A percentile compares a stretch with the other conserved stretches of the same genome.
Evolutionary conservation across 2,113 vertebrate species (phyloP).

Genomic region (Dinomys branickii): DNA sequence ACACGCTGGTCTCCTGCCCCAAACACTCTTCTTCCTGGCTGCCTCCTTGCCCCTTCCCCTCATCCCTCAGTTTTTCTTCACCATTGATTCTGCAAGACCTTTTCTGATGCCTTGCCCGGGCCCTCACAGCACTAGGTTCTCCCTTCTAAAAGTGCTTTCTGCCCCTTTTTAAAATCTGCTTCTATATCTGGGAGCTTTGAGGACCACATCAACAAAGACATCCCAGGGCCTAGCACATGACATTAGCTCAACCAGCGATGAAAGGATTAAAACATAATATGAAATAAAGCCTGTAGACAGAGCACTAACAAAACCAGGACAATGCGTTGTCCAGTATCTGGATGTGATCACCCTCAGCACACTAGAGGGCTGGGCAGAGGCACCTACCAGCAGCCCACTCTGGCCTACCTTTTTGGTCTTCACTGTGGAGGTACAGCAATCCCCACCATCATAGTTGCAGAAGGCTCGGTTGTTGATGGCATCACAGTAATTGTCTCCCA

Average conservation of each 20-base stretch:
- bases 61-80: neutral
- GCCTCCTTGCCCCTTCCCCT: neutral
- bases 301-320: neutral
- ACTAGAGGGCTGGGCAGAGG: neutral
- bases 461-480: slow-evolving; percentile 98
- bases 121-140: neutral
- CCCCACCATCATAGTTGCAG: slow-evolving; percentile 98
- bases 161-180: neutral
- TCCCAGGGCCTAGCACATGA: neutral
- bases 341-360: neutral
- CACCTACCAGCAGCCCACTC: fast-evolving
- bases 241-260: neutral
- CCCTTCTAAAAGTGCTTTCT: neutral
- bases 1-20: neutral
- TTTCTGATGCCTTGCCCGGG: neutral
- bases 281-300: neutral
- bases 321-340: fast-evolving
- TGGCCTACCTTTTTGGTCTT: slow-evolving; percentile 97
- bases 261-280: neutral
- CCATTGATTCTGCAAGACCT: neutral
- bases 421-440: slow-evolving; percentile 97
- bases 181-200: neutral
- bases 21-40: neutral
- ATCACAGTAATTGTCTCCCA: slow-evolving; percentile 99
- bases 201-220: neutral